Evolutionary conservation across 2,797 vertebrate species (phyloP), one percentile per base, ranked within the genome.

Genomic region (Capromys pilorides): DNA sequence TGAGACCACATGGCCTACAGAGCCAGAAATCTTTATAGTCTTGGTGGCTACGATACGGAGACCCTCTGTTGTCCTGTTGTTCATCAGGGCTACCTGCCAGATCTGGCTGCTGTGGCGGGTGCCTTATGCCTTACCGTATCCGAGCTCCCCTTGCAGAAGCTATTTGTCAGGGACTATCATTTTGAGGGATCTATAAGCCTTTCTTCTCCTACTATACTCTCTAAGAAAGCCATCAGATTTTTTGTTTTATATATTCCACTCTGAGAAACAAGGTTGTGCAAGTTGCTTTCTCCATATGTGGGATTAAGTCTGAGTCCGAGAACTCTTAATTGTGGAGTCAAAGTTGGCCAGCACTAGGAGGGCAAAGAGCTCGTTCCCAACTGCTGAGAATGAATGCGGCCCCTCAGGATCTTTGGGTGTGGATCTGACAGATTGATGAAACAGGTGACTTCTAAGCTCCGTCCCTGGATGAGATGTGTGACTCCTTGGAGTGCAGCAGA

Each of bases 311-410:
- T 39, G 57, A 41, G 67, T 33, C 41, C 57, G n/a, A 82, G 67
- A 75, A 69, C 69, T 93, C 86, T 77, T 77, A 31, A 31, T 59
- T 85, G 21, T 61, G 81, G 84, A 64, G 45, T 95, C 59, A 86
- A 67, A 83, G 22, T 6, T 8, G 81, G 84, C 57, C 79, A 31
- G 1, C 2, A 9, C 26, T 62, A 64, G 62, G 12, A 67, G 86
- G 78, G 85, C n/a, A 9, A 61, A 77, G 28, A 64, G 6, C 59
- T 9, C 45, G 31, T 79, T 77, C 91, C 51, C 75, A 0, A 5
- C 12, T 0, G n/a, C 9, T 0, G 39, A 62, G 28, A 28, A 0
- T 2, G 12, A 18, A 36, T 24, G 14, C 10, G 14, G 6, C 69
- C 28, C 80, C 57, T 49, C 0, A 0, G 0, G 13, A 8, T 69